phyloP scores from a whole-genome alignment of 2,888 invertebrate genomes.

The Timema cristinae region DNA sequence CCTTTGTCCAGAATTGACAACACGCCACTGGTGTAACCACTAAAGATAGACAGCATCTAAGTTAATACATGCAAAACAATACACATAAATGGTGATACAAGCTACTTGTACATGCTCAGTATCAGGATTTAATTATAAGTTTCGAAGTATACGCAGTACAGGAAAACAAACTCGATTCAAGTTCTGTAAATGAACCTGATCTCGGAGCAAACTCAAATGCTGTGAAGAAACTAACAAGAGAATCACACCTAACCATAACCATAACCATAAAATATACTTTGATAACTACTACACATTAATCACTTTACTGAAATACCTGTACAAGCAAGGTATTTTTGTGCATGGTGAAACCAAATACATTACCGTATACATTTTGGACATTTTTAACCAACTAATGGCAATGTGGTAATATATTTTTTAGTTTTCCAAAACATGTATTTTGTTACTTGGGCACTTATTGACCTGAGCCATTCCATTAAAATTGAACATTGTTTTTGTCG shows the following conservation, averaged over 20 bases:
- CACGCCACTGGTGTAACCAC: conserved; percentile 35
- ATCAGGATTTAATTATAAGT: conserved; percentile 33
- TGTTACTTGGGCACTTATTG: too few species aligned
- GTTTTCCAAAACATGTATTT: too few species aligned
- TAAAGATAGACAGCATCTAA: conserved; percentile 38
- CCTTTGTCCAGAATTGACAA: too few species aligned
- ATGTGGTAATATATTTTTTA: too few species aligned
- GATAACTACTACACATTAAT: conserved; percentile 32
- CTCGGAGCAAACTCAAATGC: conserved; percentile 33
- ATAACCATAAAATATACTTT: conserved; percentile 39
- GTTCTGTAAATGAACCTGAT: conserved; percentile 27
- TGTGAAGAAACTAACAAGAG: conserved; percentile 30
- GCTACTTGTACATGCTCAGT: conserved; percentile 30
- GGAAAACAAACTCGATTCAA: conserved; percentile 22
- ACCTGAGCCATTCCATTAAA: too few species aligned
- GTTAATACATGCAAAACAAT: conserved; percentile 38
- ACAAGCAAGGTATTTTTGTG: conserved; percentile 6
- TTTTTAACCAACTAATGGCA: too few species aligned
- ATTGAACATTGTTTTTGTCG: conserved; percentile 1
- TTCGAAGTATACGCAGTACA: conserved; percentile 32
- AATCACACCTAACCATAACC: conserved; percentile 27
- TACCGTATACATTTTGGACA: too few species aligned
- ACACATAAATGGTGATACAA: conserved; percentile 36
- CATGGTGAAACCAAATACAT: background rate
- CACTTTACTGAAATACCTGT: conserved; percentile 1